Percentiles rank a stretch among this genome's conserved stretches.
These are phyloP conservation scores for Petrocephalus microphthalmus DNA, from an alignment of 2,113 vertebrate species.

Conservation along the genomic window DNA sequence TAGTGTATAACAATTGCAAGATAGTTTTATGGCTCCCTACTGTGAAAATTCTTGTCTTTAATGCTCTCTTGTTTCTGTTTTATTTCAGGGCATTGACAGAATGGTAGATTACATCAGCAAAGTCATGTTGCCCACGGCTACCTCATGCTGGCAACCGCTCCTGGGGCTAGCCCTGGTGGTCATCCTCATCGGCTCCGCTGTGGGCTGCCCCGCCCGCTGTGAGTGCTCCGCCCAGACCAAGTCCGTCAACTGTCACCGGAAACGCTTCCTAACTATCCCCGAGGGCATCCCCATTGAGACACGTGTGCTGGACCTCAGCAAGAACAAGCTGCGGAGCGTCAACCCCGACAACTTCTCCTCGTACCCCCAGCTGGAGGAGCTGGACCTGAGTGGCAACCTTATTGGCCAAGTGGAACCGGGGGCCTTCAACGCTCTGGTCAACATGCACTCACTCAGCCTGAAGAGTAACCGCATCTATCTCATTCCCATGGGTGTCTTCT, in stretches of 20 bases:
- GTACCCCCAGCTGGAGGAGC: conserved; percentile 86
- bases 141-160: conserved; percentile 87
- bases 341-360: conserved; percentile 85
- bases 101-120: conserved; percentile 76
- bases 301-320: conserved; percentile 92
- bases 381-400: conserved; percentile 94
- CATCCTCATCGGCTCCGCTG: conserved; percentile 70
- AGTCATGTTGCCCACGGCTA: conserved; percentile 92
- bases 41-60: neutral
- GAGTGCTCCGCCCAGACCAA: conserved; percentile 95
- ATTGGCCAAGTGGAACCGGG: conserved; percentile 90
- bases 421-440: conserved; percentile 86
- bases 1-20: neutral
- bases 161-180: conserved; percentile 86
- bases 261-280: conserved; percentile 79
- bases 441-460: conserved; percentile 83
- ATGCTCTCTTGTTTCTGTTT: conserved; percentile 24
- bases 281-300: conserved; percentile 97
- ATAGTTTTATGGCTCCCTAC: neutral
- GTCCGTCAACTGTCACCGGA: conserved; percentile 90
- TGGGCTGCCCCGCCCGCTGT: conserved; percentile 89
- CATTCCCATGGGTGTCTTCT: conserved; percentile 88
- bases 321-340: conserved; percentile 86
- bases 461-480: conserved; percentile 97
- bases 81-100: conserved; percentile 78